A percentile compares a stretch with the other conserved stretches of the same genome.
Evolutionary conservation across 2,113 vertebrate species (phyloP).

Genomic region (Tragelaphus strepsiceros): DNA sequence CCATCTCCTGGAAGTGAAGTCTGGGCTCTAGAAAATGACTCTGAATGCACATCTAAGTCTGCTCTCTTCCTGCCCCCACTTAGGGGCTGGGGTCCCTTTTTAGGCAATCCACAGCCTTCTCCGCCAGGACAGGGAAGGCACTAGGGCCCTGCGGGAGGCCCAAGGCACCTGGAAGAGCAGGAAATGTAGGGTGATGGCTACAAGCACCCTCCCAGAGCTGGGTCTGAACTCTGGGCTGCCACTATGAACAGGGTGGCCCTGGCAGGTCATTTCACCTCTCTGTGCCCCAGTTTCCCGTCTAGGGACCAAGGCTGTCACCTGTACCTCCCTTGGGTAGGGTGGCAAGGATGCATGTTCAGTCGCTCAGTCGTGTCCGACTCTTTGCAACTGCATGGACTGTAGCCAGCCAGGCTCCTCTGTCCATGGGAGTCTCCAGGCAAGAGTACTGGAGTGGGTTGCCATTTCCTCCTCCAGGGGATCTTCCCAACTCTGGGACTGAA

Average conservation of each 20-base stretch:
- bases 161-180: not conserved
- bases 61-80: accelerated
- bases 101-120: not conserved
- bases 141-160: not conserved
- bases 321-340: not conserved
- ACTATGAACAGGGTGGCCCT: not conserved
- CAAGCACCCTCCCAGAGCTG: not conserved
- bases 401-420: not conserved
- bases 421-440: not conserved
- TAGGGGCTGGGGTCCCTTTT: not conserved
- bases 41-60: too few relatives aligned
- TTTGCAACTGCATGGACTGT: accelerated
- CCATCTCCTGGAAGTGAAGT: not conserved
- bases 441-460: not conserved
- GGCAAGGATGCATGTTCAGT: not conserved
- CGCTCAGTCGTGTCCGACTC: not conserved
- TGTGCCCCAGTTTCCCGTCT: not conserved
- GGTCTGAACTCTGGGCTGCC: not conserved
- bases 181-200: accelerated
- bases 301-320: not conserved
- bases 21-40: not conserved
- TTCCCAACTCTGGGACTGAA: not conserved
- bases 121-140: not conserved
- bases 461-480: not conserved
- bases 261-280: not conserved